Evolutionary conservation across 2,888 invertebrate species (phyloP).

Genomic region (Nomada flava): DNA sequence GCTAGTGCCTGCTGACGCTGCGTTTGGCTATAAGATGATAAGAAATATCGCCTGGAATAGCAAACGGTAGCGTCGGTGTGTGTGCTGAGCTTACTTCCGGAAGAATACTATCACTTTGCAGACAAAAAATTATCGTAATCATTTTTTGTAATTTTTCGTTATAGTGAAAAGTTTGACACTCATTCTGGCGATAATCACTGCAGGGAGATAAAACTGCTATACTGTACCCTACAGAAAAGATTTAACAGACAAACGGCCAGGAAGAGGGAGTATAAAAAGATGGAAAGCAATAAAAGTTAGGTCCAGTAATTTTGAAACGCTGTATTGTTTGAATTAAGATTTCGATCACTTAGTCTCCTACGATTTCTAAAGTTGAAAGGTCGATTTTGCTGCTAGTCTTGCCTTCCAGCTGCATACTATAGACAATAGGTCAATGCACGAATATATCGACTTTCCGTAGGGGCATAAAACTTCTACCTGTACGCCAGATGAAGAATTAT

Average conservation of each 20-base stretch:
- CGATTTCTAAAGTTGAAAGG: conserved; percentile 4
- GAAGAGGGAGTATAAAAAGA: no score
- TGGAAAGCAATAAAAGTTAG: no score
- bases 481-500: conserved; percentile 11
- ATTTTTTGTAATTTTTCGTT: not conserved
- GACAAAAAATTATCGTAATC: not conserved
- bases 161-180: no score
- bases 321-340: not conserved
- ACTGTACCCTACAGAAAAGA: no score
- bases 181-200: not conserved
- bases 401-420: not conserved
- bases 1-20: not conserved
- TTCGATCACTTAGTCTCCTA: not conserved
- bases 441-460: conserved; percentile 55
- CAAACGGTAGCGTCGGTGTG: conserved; percentile 20
- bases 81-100: conserved; percentile 16
- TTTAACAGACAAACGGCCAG: no score
- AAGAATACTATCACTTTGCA: conserved; percentile 10
- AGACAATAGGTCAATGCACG: conserved; percentile 45
- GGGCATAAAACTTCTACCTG: conserved; percentile 25
- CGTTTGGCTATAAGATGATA: conserved; percentile 47
- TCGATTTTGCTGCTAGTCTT: not conserved
- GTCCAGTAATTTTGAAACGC: no score
- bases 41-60: conserved; percentile 14
- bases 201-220: no score